Evolutionary conservation across 2,797 vertebrate species (phyloP), one percentile per base, ranked within the genome.

Genomic region (Neoniphon sammara): DNA sequence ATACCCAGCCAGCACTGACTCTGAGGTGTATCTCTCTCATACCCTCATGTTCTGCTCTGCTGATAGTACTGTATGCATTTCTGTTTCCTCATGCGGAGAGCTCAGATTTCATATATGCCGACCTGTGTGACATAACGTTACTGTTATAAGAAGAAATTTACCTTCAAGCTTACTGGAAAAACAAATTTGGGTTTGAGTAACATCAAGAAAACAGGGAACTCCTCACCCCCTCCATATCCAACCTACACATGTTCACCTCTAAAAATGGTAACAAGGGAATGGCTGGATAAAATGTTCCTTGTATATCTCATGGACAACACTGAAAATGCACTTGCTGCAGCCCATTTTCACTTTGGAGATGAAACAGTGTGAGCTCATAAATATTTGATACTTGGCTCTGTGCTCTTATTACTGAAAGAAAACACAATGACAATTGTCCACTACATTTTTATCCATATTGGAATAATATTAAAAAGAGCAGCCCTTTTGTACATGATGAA

Each of bases 41-140:
- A 66, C 91, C 92, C 85, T 80, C 21, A 91, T 91, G 92, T 88
- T 91, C 82, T 78, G 90, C 91, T 86, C 87, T 59, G 85, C 75
- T 86, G 84, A 70, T 68, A 74, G 82, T 7, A 23, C 70, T 34
- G 65, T 76, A 88, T 90, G 87, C 65, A 73, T 71, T 80, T 42
- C 56, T 71, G 82, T 82, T 81, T 80, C 66, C 77, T 75, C 77
- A 61, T 72, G 74, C 31, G 1, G 55, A 53, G 42, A 55, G 82
- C 77, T 91, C 77, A 44, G 49, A 36, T 91, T 86, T 78, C 82
- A 44, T 39, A 23, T 66, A 50, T 72, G 80, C 50, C 61, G 58
- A 60, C 18, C 63, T 61, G 66, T 70, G 47, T 52, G 72, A 20
- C 39, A 77, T 49, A 9, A 67, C 66, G 49, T 78, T 69, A 30